These are phyloP conservation scores for Forbesichthys agassizii DNA, from an alignment of 2,113 vertebrate species.

Conservation along the genomic window DNA sequence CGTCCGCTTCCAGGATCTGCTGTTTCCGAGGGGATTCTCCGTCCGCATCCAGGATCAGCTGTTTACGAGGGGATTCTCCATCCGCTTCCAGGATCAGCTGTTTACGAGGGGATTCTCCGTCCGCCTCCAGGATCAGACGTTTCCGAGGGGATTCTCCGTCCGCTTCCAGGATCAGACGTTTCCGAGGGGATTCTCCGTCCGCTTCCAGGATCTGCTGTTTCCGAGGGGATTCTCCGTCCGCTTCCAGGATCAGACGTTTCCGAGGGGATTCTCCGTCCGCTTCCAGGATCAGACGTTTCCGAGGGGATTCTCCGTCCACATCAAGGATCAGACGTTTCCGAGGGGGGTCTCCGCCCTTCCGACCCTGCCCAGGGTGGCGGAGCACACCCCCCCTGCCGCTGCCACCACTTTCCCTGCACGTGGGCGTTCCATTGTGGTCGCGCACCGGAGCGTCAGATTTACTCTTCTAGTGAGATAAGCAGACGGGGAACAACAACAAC, in stretches of 20 bases:
- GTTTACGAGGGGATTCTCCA: neutral
- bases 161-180: neutral
- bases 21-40: neutral
- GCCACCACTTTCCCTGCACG: slow-evolving; percentile 38
- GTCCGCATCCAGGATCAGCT: neutral
- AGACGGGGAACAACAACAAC: neutral
- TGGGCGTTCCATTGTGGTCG: slow-evolving; percentile 30
- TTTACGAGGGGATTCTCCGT: neutral
- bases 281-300: neutral
- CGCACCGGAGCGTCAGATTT: slow-evolving; percentile 4
- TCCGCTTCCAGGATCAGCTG: neutral
- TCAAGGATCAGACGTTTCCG: neutral
- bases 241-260: neutral
- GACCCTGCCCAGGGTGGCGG: slow-evolving; percentile 42
- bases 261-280: neutral
- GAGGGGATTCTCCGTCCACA: slow-evolving; percentile 10
- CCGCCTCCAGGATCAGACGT: neutral
- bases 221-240: slow-evolving; percentile 3
- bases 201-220: neutral
- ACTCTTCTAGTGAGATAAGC: slow-evolving; percentile 40
- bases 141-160: neutral
- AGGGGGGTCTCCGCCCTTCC: slow-evolving; percentile 6
- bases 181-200: neutral
- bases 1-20: neutral
- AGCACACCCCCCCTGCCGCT: slow-evolving; percentile 56